Base-by-base conservation (phyloP, 2,113 vertebrate genomes). In the Phylloscopus trochilus region DNA sequence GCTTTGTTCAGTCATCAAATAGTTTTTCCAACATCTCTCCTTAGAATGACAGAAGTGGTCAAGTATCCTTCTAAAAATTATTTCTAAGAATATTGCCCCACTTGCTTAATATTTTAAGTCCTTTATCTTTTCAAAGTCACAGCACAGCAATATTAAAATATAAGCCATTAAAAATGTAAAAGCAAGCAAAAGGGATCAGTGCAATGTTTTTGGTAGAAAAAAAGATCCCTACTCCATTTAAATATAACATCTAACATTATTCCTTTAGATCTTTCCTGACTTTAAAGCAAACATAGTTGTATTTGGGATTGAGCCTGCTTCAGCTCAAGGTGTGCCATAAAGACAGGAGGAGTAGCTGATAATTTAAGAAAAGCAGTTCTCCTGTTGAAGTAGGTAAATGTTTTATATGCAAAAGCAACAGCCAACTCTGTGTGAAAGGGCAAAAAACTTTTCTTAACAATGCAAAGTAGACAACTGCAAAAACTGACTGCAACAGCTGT, bases 311-410 rank as follows among this genome's bases (percentile, higher is more conserved):
- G 68, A 88, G 43, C 47, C 58, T 11, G 22, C 12, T 59, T 11
- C 5, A 74, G 7, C 37, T 76, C 2, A 7, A 67, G 46, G 91
- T 56, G 27, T 84, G 51, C 60, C 35, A 22, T n/a, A 47, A 51
- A 2, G 5, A 58, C 43, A 83, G 30, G 33, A 94, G 67, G 4
- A 60, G 5, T 30, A 82, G 30, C 12, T 68, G 55, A 24, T 18
- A 75, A 86, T 81, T 80, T 72, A 86, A 87, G 94, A 81, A 79
- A 94, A 83, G 83, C 35, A 74, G 37, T 66, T 96, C 72, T 95
- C 56, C 76, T 87, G 72, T 46, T 88, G 73, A 95, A 93, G 19
- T 3, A 47, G 64, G 30, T 26, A 70, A 63, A 28, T 22, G 28
- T 6, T 89, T 79, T 64, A 39, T 23, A 78, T 31, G 59, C 10